Base-by-base conservation (phyloP, 2,113 vertebrate genomes). In the Chaetodon trifascialis region DNA sequence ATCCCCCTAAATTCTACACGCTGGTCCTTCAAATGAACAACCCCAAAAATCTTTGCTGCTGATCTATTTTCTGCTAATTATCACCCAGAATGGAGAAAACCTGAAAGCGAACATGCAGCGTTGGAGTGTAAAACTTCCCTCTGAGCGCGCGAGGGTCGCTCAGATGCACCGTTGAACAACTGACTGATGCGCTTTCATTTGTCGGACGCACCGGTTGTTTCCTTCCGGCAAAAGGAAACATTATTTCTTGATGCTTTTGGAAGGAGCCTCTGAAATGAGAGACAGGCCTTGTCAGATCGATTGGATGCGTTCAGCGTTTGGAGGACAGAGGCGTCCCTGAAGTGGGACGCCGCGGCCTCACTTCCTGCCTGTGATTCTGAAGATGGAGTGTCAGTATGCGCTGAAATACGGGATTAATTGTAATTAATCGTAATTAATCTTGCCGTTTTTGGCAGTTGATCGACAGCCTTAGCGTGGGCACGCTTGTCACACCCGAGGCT, bases 401-500 rank as follows among this genome's bases (percentile, higher is more conserved):
- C 21, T 36, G 9, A 38, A 68, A 76, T 12, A 38, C 5, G 4
- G 30, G 9, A 58, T 47, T 17, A 23, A 15, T 14, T 44, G 40
- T 7, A 46, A 23, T 49, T 40, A 23, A 55, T 60, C 59, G 12
- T 72, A 40, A 71, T 79, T 49, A 76, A 55, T 40, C 36, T 73
- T n/a, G 42, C 52, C 25, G 62, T 54, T 40, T 12, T 7, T 64
- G 47, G 16, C 23, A 15, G 25, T 0, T 47, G 76, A 67, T 25
- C 62, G 72, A 16, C 76, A 59, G 77, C 11, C 8, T 8, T 5
- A 2, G 44, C 64, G 30, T 64, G 65, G 76, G 51, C 25, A 44
- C 40, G 36, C 72, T 67, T 36, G 73, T 56, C 47, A 55, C 68
- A 59, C 63, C 52, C 4, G 8, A 11, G 49, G 76, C 71, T 70